These are phyloP conservation scores for Paedocypris micromegethes DNA, from an alignment of 2,797 vertebrate species.

Conservation along the genomic window DNA sequence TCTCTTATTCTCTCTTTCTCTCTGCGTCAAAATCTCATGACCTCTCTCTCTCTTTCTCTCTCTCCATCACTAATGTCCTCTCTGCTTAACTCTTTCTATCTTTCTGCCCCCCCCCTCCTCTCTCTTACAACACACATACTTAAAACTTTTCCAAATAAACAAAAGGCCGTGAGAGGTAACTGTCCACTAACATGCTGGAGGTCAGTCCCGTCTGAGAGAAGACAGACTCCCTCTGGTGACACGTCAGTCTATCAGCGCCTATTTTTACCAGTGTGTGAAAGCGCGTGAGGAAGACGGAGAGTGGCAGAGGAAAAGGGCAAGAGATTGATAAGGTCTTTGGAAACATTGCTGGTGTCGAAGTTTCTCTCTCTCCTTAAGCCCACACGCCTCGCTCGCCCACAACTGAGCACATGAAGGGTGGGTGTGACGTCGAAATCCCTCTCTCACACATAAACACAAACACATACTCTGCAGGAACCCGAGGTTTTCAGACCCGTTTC, in stretches of 20 bases:
- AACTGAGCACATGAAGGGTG: neutral
- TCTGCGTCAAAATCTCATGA: too few relatives aligned
- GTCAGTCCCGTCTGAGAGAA: neutral
- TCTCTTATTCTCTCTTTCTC: too few relatives aligned
- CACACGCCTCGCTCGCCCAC: neutral
- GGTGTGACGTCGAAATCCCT: neutral
- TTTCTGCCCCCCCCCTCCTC: too few relatives aligned
- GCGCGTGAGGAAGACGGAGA: conserved; percentile 37
- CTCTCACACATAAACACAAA: too few relatives aligned
- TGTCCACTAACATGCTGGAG: neutral
- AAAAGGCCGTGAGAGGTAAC: too few relatives aligned
- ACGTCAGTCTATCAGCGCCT: conserved; percentile 23
- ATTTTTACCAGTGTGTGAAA: conserved; percentile 43
- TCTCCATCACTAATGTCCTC: too few relatives aligned
- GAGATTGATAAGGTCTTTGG: conserved; percentile 39
- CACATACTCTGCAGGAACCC: too few relatives aligned
- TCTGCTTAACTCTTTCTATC: too few relatives aligned
- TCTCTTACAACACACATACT: too few relatives aligned
- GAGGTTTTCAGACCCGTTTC: too few relatives aligned
- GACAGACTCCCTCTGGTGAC: neutral
- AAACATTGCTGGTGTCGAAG: conserved; percentile 12
- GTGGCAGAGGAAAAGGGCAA: conserved; percentile 41
- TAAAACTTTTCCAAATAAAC: too few relatives aligned
- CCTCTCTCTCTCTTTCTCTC: too few relatives aligned
- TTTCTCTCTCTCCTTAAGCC: conserved; percentile 14